These are phyloP conservation scores for Cynoglossus semilaevis DNA, from an alignment of 2,113 vertebrate genomes.

Conservation along the genomic window DNA sequence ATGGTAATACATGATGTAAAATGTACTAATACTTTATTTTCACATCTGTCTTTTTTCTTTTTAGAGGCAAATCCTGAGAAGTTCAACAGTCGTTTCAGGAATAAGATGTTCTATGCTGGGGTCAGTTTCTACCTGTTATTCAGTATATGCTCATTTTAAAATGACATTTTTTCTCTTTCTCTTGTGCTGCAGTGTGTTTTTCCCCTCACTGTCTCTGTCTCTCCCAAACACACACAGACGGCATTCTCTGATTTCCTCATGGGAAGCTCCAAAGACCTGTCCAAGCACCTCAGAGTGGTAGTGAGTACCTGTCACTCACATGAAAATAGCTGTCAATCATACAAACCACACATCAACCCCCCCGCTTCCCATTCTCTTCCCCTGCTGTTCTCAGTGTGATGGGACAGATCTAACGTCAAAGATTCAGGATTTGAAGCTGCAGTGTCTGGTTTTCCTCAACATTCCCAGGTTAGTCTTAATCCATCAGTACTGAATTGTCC, in stretches of 20 bases:
- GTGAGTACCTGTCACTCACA: constrained; percentile 71
- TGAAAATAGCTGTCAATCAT: neutral
- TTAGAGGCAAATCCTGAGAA: constrained; percentile 97
- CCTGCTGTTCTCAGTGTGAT: constrained; percentile 78
- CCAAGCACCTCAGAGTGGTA: constrained; percentile 90
- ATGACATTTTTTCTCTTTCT: neutral
- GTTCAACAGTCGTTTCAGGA: constrained; percentile 94
- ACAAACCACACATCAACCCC: neutral
- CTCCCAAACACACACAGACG: constrained; percentile 74
- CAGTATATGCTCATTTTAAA: neutral
- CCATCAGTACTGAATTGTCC: too few relatives aligned
- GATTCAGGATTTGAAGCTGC: constrained; percentile 92
- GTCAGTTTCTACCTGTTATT: constrained; percentile 73
- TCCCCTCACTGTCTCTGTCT: neutral
- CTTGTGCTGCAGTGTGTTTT: neutral
- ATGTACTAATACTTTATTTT: neutral
- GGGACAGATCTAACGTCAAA: constrained; percentile 89
- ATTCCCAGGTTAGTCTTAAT: constrained; percentile 84
- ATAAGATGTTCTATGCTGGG: constrained; percentile 98
- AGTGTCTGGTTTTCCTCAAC: constrained; percentile 93
- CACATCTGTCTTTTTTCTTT: constrained; percentile 11
- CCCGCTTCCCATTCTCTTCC: neutral
- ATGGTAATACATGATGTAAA: too few relatives aligned
- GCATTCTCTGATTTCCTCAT: constrained; percentile 92
- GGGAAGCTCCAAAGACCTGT: constrained; percentile 90